Evolutionary conservation across 2,113 vertebrate genomes (phyloP), one percentile per base, ranked within the genome.

Genomic region (Motacilla tschutschensis): DNA sequence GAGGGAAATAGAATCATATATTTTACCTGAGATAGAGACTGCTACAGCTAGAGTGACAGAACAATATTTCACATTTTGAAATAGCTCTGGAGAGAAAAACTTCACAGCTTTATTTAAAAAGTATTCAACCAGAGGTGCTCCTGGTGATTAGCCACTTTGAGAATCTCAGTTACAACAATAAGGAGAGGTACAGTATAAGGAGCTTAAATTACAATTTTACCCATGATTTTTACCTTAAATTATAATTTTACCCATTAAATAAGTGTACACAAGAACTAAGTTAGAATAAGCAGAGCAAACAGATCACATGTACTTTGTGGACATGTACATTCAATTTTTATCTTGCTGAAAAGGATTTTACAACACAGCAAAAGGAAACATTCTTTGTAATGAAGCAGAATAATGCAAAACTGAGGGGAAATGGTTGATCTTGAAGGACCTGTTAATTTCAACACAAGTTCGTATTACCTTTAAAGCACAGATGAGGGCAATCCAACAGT

Each of bases 51-150:
- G 53, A 66, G 24, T 69, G 36, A 81, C 18, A 57, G 75, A 88
- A 87, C 60, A 82, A 78, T 26, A 85, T 89, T 81, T 84, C 79
- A 87, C 29, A 83, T 88, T 90, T 62, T 20, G 33, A 87, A 82
- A 89, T 54, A 91, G 21, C 38, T 72, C 38, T 74, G 31, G 28
- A 64, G 31, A 83, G 17, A 79, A 92, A 51, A 82, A 22, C 36
- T 51, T 79, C 81, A 64, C 81, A 72, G 36, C 3, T n/a, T 75
- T 79, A 71, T 58, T 83, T 50, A 1, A 51, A 64, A 84, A 40
- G 12, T 33, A 55, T 75, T 72, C 38, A 80, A 85, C 59, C 57
- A 88, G 71, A 92, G 36, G 22, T 74, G 53, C 14, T 90, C 65
- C 65, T 66, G 51, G 35, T 80, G 50, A 46, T 82, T 60, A 33